Percentiles rank a stretch among this genome's conserved stretches.
Conservation (phyloP, 2,113 vertebrate genomes). For the Pithys albifrons region DNA sequence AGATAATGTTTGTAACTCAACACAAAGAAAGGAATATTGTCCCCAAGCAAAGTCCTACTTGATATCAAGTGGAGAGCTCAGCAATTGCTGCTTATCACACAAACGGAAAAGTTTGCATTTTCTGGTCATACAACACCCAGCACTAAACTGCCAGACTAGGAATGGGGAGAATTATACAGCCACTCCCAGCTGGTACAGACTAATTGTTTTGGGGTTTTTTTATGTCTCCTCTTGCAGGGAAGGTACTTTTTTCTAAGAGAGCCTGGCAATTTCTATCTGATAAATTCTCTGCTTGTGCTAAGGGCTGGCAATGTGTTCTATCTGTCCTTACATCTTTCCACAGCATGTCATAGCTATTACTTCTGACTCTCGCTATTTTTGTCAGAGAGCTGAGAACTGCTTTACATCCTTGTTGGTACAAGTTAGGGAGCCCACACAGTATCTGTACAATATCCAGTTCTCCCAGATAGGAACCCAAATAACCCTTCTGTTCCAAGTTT, state of each 20-base stretch:
- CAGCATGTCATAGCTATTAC: not conserved
- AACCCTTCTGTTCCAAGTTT: not conserved
- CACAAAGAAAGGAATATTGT: not conserved
- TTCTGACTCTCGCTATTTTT: not conserved
- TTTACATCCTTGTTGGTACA: not conserved
- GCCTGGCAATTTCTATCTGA: not conserved
- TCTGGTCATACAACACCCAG: not conserved
- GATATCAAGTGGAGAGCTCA: not conserved
- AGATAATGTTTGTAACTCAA: not conserved
- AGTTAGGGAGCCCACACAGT: not conserved
- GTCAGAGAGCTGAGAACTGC: not conserved
- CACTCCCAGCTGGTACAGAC: not conserved
- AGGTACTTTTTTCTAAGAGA: not conserved
- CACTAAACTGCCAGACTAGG: not conserved
- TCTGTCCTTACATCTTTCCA: not conserved
- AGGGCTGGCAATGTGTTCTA: not conserved
- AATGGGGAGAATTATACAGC: not conserved
- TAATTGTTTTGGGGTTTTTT: not conserved
- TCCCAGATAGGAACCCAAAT: not conserved
- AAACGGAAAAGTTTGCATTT: not conserved
- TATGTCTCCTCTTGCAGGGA: not conserved
- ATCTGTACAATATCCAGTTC: not conserved
- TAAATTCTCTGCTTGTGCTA: not conserved
- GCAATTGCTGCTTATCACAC: not conserved
- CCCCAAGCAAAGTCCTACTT: not conserved